These are phyloP conservation scores for Macaria notata DNA, from an alignment of 2,888 invertebrate species.

Conservation along the genomic window DNA sequence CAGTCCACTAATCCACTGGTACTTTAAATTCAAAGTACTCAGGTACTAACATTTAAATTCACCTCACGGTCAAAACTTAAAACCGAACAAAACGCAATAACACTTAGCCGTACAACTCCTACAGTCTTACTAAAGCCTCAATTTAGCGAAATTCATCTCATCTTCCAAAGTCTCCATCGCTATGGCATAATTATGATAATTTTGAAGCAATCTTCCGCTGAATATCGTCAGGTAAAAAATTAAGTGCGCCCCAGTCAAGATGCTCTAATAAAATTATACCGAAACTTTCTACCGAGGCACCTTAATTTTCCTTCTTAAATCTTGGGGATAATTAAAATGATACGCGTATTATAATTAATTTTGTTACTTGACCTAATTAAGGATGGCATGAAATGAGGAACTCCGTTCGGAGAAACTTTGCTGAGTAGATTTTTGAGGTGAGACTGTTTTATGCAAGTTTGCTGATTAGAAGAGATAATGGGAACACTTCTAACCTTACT, in stretches of 20 bases:
- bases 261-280: slow-evolving; percentile 19
- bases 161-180: slow-evolving; percentile 13
- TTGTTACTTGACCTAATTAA: slow-evolving; percentile 31
- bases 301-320: slow-evolving; percentile 21
- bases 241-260: slow-evolving; percentile 14
- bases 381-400: slow-evolving; percentile 3
- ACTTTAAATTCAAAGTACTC: too few relatives aligned
- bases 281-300: slow-evolving; percentile 15
- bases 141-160: slow-evolving; percentile 20
- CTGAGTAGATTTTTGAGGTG: too few relatives aligned
- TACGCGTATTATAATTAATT: slow-evolving; percentile 21
- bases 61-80: too few relatives aligned
- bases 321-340: slow-evolving; percentile 21
- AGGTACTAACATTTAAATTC: too few relatives aligned
- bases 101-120: too few relatives aligned
- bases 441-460: too few relatives aligned
- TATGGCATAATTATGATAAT: slow-evolving; percentile 24
- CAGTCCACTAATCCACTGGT: too few relatives aligned
- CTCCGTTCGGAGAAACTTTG: background rate
- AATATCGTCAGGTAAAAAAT: slow-evolving; percentile 23
- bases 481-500: too few relatives aligned
- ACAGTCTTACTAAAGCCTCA: slow-evolving; percentile 10
- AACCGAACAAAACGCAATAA: too few relatives aligned
- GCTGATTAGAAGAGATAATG: too few relatives aligned
- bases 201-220: slow-evolving; percentile 15